These are phyloP conservation scores for Osmoderma eremita DNA, from an alignment of 2,888 invertebrate genomes.

Conservation along the genomic window DNA sequence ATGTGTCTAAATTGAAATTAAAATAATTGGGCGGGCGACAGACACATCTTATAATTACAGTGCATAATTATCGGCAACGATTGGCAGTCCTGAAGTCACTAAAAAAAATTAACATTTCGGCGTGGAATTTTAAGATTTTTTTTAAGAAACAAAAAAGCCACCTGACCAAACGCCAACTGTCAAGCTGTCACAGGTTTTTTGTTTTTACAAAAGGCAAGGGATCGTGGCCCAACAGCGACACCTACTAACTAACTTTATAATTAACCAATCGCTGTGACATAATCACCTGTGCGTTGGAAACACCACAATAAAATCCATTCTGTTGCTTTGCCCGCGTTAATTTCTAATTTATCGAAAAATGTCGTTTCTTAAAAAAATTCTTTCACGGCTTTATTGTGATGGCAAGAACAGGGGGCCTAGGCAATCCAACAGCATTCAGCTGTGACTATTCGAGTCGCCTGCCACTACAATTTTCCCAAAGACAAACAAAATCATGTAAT, in stretches of 20 bases:
- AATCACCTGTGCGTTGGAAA: constrained; percentile 57
- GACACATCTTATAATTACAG: constrained; percentile 16
- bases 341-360: constrained; percentile 15
- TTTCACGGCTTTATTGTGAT: constrained; percentile 23
- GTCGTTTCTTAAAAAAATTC: background rate
- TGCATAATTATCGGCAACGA: constrained; percentile 36
- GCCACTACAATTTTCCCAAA: constrained; percentile 50
- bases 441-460: constrained; percentile 53
- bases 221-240: constrained; percentile 68
- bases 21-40: constrained; percentile 20
- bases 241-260: constrained; percentile 45
- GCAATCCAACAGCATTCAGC: constrained; percentile 53
- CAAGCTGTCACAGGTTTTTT: constrained; percentile 56
- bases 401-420: constrained; percentile 50
- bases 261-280: constrained; percentile 56
- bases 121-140: constrained; percentile 1
- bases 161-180: constrained; percentile 60
- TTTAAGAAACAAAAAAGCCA: constrained; percentile 42
- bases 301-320: constrained; percentile 30
- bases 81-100: constrained; percentile 43
- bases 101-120: background rate
- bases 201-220: constrained; percentile 64
- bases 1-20: constrained; percentile 26
- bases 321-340: background rate
- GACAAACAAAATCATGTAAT: background rate